Conservation (phyloP, 2,113 vertebrate genomes). For the Percopsis transmontana region DNA sequence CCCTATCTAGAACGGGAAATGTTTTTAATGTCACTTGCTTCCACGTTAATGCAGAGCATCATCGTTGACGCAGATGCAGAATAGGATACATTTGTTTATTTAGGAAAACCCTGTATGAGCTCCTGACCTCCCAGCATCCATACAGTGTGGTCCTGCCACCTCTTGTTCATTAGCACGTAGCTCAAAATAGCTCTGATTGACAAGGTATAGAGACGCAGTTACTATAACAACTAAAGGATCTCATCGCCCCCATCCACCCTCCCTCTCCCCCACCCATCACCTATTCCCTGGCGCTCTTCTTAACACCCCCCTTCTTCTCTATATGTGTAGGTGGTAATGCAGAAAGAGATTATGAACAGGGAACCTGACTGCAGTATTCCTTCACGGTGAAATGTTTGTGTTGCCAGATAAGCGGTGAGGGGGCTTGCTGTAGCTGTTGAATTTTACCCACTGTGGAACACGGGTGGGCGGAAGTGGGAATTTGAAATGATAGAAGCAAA, state of each 20-base stretch:
- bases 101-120: too few species aligned
- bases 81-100: too few species aligned
- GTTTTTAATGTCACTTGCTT: too few species aligned
- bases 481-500: constrained; percentile 67
- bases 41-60: too few species aligned
- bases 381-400: constrained; percentile 66
- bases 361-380: constrained; percentile 68
- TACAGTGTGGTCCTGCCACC: too few species aligned
- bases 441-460: constrained; percentile 68
- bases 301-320: constrained; percentile 9
- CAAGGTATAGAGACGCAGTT: constrained; percentile 72
- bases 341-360: constrained; percentile 71
- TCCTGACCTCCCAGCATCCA: too few species aligned
- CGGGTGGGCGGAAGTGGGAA: constrained; percentile 66
- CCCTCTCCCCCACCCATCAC: constrained; percentile 27
- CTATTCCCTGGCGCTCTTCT: constrained; percentile 12
- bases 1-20: too few species aligned
- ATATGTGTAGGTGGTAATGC: constrained; percentile 60
- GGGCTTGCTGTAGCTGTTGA: constrained; percentile 63
- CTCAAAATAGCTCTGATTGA: constrained; percentile 75
- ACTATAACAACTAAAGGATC: constrained; percentile 77
- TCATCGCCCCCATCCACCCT: constrained; percentile 42
- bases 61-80: too few species aligned
- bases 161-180: neutral
- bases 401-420: constrained; percentile 43